Evolutionary conservation across 2,888 invertebrate genomes (phyloP).

Genomic region (Osedax frankpressi): DNA sequence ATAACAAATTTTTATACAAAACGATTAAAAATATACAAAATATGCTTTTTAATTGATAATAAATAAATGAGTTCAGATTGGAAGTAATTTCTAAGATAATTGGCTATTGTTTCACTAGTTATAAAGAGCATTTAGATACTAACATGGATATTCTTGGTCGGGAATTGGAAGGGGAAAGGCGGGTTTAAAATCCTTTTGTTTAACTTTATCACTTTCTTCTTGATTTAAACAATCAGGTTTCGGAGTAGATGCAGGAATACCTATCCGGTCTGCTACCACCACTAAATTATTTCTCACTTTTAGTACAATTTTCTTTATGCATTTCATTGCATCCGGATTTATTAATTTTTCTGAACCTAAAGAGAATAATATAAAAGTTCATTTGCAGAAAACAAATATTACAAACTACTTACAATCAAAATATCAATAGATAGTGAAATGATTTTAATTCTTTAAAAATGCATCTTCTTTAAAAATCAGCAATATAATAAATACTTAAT

Average conservation of each 20-base stretch:
- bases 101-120: no score
- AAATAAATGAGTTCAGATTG: no score
- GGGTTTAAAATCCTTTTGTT: not conserved
- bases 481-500: no score
- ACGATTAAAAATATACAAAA: no score
- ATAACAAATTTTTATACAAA: no score
- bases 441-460: no score
- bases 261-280: slow-evolving; percentile 34
- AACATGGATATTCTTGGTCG: not conserved
- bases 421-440: no score
- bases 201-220: not conserved
- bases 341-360: not conserved
- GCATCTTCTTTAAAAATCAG: no score
- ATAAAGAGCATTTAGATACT: not conserved
- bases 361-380: not conserved
- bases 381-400: no score
- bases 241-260: slow-evolving; percentile 37
- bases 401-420: no score
- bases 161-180: not conserved
- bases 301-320: not conserved
- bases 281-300: slow-evolving; percentile 21
- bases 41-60: no score
- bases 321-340: not conserved
- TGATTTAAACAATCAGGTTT: slow-evolving; percentile 30
- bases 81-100: no score